Evolutionary conservation across 1,140 invertebrate genomes (phyloP), one percentile per base, ranked within the genome.

Genomic region (Aricia agestis): DNA sequence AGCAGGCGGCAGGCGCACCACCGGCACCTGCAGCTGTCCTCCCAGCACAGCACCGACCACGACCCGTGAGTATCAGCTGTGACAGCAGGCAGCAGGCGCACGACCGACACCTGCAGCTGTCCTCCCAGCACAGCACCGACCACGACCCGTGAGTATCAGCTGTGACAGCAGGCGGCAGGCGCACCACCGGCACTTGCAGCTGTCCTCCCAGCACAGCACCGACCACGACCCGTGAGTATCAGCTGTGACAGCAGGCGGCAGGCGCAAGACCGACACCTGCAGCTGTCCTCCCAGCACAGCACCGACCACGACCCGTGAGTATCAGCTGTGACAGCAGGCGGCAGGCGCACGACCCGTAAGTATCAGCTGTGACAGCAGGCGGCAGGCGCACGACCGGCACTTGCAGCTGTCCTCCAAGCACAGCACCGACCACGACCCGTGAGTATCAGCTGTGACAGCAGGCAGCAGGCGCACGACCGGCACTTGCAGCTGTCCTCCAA

Each of bases 31-130:
- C 85, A 85, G 61, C 68, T 90, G 15, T 90, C 88, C 0, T 81
- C 87, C 0, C 77, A 76, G 36, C 87, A 90, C 63, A 88, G 82
- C 73, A 89, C 80, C 18, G 84, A 86, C 25, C 76, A 77, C 13
- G 85, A 88, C 15, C 84, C 84, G 85, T 87, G 32, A 83, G 83
- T n/a, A n/a, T n/a, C n/a, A n/a, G n/a, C n/a, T n/a, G n/a, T n/a
- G n/a, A n/a, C n/a, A n/a, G n/a, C n/a, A n/a, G 0, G 0, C 79
- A 86, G n/a, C 83, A 86, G 10, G 88, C 86, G 0, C 82, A 90
- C 70, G 73, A 74, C 0, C 71, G 86, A 67, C 88, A 90, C 69
- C 68, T 87, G 19, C 85, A 85, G 65, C 69, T 90, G 11, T 90
- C 88, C 0, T 81, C 87, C 0, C 78, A 76, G 36, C 87, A 90